phyloP scores from a whole-genome alignment of 2,113 vertebrate genomes.

The Odobenus rosmarus region DNA sequence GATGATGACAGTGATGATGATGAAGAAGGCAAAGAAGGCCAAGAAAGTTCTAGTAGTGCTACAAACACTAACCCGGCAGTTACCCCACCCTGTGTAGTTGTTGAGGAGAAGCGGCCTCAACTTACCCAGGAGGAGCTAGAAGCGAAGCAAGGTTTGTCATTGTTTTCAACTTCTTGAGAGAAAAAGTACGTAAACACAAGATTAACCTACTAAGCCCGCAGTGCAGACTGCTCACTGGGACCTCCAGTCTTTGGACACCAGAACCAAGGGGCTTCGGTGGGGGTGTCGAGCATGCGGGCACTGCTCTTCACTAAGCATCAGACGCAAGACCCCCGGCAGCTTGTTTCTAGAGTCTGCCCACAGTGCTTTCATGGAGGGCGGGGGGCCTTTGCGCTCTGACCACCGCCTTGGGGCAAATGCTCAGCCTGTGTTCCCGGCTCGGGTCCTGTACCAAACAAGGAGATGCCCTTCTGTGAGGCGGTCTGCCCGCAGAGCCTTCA shows the following conservation, averaged over 20 bases:
- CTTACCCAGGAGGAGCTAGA: slow-evolving; percentile 96
- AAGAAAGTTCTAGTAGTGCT: slow-evolving; percentile 81
- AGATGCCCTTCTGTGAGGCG: not conserved
- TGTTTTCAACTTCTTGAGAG: slow-evolving; percentile 52
- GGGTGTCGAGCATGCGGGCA: not conserved
- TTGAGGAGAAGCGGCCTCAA: slow-evolving; percentile 93
- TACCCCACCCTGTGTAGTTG: slow-evolving; percentile 75
- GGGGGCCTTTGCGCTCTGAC: not conserved
- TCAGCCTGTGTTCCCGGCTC: not conserved
- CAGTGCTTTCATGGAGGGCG: not conserved
- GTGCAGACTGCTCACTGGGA: not conserved
- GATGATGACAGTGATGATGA: slow-evolving; percentile 96
- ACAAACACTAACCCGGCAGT: slow-evolving; percentile 76
- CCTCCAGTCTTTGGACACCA: not conserved
- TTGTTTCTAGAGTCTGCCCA: not conserved
- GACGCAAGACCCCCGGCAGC: not conserved
- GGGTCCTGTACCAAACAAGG: not conserved
- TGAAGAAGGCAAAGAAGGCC: slow-evolving; percentile 89
- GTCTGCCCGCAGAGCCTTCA: not conserved
- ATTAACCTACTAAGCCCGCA: not conserved
- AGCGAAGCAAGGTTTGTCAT: slow-evolving; percentile 95
- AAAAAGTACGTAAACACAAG: not conserved
- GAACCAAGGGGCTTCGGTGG: not conserved
- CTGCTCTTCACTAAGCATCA: not conserved
- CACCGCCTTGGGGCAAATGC: not conserved